phyloP scores from a whole-genome alignment of 1,140 invertebrate genomes.

The Belonocnema kinseyi region DNA sequence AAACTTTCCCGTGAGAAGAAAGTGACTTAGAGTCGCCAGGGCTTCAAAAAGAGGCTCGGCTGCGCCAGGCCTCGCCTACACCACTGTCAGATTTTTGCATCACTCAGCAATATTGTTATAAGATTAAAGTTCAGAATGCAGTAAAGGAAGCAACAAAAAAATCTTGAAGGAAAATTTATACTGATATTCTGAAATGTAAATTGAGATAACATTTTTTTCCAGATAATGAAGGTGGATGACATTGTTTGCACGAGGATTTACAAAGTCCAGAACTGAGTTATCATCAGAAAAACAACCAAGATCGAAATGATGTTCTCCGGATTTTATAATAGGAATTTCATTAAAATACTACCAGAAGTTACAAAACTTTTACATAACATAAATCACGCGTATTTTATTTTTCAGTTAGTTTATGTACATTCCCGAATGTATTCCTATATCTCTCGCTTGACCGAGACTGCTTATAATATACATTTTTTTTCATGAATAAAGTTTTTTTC shows the following conservation, averaged over 20 bases:
- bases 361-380: not conserved
- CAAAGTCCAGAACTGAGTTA: conserved; percentile 76
- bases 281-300: not conserved
- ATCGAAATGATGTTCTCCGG: not conserved
- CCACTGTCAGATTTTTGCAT: too few relatives aligned
- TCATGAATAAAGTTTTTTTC: conserved; percentile 13
- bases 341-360: not conserved
- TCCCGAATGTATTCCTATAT: not conserved
- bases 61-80: too few relatives aligned
- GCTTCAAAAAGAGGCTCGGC: too few relatives aligned
- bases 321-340: not conserved
- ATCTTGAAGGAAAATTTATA: not conserved
- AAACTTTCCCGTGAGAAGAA: too few relatives aligned
- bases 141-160: not conserved
- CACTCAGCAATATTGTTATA: too few relatives aligned
- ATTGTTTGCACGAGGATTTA: conserved; percentile 85
- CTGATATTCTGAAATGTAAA: not conserved
- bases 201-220: conserved; percentile 49
- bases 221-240: conserved; percentile 83
- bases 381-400: not conserved
- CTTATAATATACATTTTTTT: conserved; percentile 2
- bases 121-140: too few relatives aligned
- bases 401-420: not conserved
- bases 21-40: too few relatives aligned
- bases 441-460: not conserved